Evolutionary conservation across 2,113 vertebrate genomes (phyloP), one percentile per base, ranked within the genome.

Genomic region (Mesitornis unicolor): DNA sequence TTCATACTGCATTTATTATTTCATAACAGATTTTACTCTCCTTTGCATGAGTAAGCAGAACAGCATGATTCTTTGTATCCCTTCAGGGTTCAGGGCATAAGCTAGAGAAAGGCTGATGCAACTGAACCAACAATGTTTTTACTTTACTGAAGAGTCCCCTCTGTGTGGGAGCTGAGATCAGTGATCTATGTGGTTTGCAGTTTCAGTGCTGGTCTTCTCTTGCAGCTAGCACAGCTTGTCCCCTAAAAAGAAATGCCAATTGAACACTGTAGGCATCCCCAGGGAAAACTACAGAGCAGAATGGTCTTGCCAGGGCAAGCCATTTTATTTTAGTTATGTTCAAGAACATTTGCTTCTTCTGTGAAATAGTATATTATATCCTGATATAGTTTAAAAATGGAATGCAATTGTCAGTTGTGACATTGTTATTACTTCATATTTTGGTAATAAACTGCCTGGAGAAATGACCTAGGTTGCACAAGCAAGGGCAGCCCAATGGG

Each of bases 371-470:
- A 31, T 69, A 13, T 57, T 31, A 10, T 54, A 63, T 42, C 29
- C 56, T 76, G 43, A 82, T 93, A 35, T 35, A 15, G 29, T 69
- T 87, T 70, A 67, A 63, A 61, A n/a, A 56, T 43, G 20, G 33
- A 78, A 59, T 11, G 22, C 5, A 69, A 29, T 22, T 10, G 11
- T 11, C 47, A 43, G 29, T 28, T 70, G 11, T 40, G 64, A 42
- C 0, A 0, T 2, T 1, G 9, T 20, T 86, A 28, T 25, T 54
- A 2, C 20, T 57, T 86, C 1, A n/a, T n/a, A n/a, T 28, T 45
- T 45, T 36, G 7, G 6, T 64, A 77, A 54, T 57, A 53, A 85
- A 42, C 50, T 84, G 10, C 22, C 19, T 33, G 25, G 33, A 81
- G 35, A 70, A 67, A 71, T 47, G 4, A 64, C 26, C 9, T 64